phyloP scores from a whole-genome alignment of 2,888 invertebrate genomes.

The Plemyria rubiginata region DNA sequence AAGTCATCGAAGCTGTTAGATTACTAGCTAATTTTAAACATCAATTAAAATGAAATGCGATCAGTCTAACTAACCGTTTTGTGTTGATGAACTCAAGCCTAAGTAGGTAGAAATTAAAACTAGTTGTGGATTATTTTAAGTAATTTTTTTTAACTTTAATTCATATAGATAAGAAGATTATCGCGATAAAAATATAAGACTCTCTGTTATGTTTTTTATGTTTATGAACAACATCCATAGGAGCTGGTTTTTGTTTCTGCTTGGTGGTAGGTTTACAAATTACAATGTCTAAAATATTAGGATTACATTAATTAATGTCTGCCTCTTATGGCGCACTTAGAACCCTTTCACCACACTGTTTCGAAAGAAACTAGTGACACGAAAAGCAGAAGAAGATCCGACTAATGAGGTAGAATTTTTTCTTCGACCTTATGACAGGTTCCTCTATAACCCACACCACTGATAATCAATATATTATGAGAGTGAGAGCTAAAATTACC shows the following conservation, averaged over 20 bases:
- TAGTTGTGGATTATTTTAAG: conserved; percentile 16
- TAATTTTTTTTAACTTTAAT: conserved; percentile 21
- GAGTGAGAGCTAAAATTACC: no score
- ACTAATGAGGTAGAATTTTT: neutral
- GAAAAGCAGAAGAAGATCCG: no score
- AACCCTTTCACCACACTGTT: no score
- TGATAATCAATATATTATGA: no score
- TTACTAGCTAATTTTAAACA: neutral
- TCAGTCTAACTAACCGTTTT: neutral
- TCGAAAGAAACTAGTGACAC: no score
- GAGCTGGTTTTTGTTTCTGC: neutral
- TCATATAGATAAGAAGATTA: conserved; percentile 8
- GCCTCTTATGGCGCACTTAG: no score
- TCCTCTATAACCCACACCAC: no score
- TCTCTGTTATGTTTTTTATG: neutral
- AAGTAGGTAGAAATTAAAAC: conserved; percentile 10
- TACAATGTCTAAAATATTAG: neutral
- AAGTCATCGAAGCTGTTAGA: no score
- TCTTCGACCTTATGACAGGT: neutral
- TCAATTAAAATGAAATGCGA: neutral
- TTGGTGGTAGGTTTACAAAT: neutral
- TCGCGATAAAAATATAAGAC: conserved; percentile 12
- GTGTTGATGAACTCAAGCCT: neutral
- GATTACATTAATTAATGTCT: no score
- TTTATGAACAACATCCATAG: neutral